Base-by-base conservation (phyloP, 2,113 vertebrate species). In the Scopus umbretta region DNA sequence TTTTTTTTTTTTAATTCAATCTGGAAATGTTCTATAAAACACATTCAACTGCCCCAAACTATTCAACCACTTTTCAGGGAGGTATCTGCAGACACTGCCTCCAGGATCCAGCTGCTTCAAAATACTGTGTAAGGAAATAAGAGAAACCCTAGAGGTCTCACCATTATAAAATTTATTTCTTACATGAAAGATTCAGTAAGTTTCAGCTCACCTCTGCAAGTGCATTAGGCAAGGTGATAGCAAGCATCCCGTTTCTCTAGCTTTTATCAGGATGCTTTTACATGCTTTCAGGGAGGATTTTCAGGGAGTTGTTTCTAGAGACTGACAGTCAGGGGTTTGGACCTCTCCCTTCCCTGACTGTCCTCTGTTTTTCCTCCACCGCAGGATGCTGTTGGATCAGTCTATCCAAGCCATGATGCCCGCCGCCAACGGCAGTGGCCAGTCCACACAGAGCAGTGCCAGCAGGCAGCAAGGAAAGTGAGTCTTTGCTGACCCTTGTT, bases 371-470 rank as follows among this genome's bases (percentile, higher is more conserved):
- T 68, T 13, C 19, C 70, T 73, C n/a, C 61, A 9, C 81, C 1
- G 1, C 75, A 97, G 96, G 75, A 96, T 94, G 93, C 94, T 97
- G 87, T 68, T 97, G 94, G 96, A 96, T 74, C 97, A 96, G 78
- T 94, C 97, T 36, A 70, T 96, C 78, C 96, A 96, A 92, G 76
- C 96, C 67, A 43, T 89, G 91, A 86, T 95, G 86, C 92, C 96
- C 1, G 0, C 86, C 5, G 8, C 83, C 58, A 96, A 68, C 23
- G 49, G 90, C 88, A 94, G 81, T 3, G 32, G 78, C 67, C 96
- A 94, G 80, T 27, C 96, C 0, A 2, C 84, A 1, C 96, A 84
- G 63, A 91, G 52, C 92, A 92, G 61, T 38, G n/a, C 92, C 85
- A 80, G 90, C 92, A 92, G 96, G 50, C 97, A 94, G 73, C 96